Base-by-base conservation (phyloP, 2,888 invertebrate genomes). In the Cantharis flavilabris region DNA sequence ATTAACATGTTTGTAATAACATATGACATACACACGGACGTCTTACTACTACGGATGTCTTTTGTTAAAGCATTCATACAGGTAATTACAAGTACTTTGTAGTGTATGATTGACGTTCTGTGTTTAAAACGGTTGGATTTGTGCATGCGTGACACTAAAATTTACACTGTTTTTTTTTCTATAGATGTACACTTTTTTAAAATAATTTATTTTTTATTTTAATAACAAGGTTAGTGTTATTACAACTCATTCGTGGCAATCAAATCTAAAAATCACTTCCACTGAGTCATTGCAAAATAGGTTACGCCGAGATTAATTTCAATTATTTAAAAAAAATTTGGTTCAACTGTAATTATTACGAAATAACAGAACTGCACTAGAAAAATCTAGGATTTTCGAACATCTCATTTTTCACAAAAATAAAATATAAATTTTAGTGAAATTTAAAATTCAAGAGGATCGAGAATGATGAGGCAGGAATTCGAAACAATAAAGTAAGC, bases 1-100 rank as follows among this genome's bases (percentile, higher is more conserved):
- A 78, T 73, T 78, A 74, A 79, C 79, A 77, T 79, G 79, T 71
- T 72, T 72, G 79, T 79, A 79, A 79, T 79, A 79, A 79, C 79
- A 77, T 75, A 75, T 79, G 79, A 77, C 79, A 75, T 75, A 76
- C 30, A 79, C 70, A 69, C 28, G 33, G 71, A 77, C 76, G 76
- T 78, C 78, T 78, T 76, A 70, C 71, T 69, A 67, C 72, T 73
- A 73, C 78, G 78, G 78, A 78, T 78, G 78, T 78, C 78, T 78
- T 78, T 78, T 78, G 78, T 78, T 78, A 76, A 62, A 73, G 49
- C 73, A 71, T 63, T 78, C 75, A 72, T 78, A 73, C 73, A 71
- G 64, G 76, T 78, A 78, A 78, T 78, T 78, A 78, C 78, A 78
- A 78, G 33, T 76, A 78, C 76, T 78, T 78, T 78, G 73, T 75